These are phyloP conservation scores for Brachionus paranguensis DNA, from an alignment of 1,140 invertebrate genomes.

Conservation along the genomic window DNA sequence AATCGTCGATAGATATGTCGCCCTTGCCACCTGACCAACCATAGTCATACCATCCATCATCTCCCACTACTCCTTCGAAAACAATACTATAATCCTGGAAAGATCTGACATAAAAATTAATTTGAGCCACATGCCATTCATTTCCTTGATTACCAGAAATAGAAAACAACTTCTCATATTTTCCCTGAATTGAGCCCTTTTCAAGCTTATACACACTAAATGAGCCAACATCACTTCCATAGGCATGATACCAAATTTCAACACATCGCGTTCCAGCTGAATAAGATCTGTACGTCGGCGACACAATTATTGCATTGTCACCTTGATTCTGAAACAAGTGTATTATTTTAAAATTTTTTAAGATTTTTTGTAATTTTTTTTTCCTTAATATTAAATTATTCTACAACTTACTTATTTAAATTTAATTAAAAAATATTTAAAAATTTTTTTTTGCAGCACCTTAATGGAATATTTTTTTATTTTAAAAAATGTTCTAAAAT, in stretches of 20 bases:
- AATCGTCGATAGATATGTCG: constrained; percentile 51
- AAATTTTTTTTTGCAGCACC: no score
- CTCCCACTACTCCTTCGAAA: constrained; percentile 41
- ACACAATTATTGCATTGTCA: constrained; percentile 10
- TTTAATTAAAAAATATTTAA: no score
- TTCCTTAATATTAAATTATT: no score
- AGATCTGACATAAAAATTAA: constrained; percentile 40
- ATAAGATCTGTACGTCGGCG: background rate
- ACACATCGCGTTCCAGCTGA: background rate
- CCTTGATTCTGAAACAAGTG: background rate
- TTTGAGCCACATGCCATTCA: constrained; percentile 45
- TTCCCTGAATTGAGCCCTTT: constrained; percentile 40
- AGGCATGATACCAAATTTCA: constrained; percentile 70
- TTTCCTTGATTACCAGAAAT: constrained; percentile 45
- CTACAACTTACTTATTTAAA: no score
- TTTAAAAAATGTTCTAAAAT: no score
- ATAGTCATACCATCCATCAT: constrained; percentile 3
- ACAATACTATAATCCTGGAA: constrained; percentile 1
- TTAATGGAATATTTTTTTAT: no score
- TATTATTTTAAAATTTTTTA: no score
- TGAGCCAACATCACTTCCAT: constrained; percentile 55
- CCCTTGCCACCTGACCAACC: constrained; percentile 29
- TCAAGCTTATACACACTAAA: constrained; percentile 44
- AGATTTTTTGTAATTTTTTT: no score
- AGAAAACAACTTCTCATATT: constrained; percentile 43